phyloP scores from a whole-genome alignment of 1,140 invertebrate species.

The Drosophila leontia region DNA sequence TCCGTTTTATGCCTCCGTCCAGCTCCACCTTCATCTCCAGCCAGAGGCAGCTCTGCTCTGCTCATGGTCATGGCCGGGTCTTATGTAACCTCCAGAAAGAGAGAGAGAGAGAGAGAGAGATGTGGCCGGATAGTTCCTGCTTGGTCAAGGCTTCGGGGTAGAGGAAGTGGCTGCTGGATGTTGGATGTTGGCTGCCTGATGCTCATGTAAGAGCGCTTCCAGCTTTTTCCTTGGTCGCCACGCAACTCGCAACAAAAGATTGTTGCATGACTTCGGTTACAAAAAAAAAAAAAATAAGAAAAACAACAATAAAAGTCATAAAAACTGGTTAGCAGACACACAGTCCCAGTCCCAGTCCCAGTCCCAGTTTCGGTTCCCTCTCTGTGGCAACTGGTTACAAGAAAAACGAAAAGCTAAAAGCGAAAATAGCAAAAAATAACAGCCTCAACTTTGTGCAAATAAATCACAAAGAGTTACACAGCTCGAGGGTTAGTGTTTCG shows the following conservation, averaged over 20 bases:
- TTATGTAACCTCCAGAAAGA: conserved; percentile 29
- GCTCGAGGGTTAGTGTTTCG: neutral
- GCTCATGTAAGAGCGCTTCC: conserved; percentile 38
- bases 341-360: conserved; percentile 23
- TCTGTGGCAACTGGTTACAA: conserved; percentile 52
- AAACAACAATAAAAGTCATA: neutral
- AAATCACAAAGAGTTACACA: conserved; percentile 22
- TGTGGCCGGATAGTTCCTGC: conserved; percentile 20
- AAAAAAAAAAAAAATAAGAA: conserved; percentile 11
- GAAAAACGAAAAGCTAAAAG: conserved; percentile 28
- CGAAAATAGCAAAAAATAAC: conserved; percentile 33
- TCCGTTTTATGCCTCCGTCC: neutral
- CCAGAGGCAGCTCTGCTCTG: neutral
- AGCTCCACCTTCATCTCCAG: neutral
- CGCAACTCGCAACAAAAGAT: conserved; percentile 27
- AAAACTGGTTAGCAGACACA: conserved; percentile 45
- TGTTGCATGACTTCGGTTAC: conserved; percentile 34
- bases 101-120: conserved; percentile 14
- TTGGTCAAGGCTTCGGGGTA: conserved; percentile 32
- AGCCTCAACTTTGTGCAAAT: conserved; percentile 48
- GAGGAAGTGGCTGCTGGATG: conserved; percentile 10
- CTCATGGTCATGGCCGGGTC: conserved; percentile 51
- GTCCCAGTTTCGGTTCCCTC: conserved; percentile 14
- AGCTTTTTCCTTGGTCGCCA: conserved; percentile 26
- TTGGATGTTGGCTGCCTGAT: neutral